phyloP scores from a whole-genome alignment of 1,140 invertebrate genomes.

The Zelostemma sp. region DNA sequence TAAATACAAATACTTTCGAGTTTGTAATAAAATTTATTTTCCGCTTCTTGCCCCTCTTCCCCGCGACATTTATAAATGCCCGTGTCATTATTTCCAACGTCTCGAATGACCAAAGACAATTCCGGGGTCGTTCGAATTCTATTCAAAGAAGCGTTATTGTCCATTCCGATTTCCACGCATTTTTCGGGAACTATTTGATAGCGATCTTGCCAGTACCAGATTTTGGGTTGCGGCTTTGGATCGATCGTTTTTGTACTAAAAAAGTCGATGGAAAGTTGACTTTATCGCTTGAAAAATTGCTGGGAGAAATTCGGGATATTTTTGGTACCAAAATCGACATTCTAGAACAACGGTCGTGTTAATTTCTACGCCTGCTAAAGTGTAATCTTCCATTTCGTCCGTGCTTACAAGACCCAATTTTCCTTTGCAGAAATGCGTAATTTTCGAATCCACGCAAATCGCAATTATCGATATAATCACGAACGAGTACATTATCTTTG shows the following conservation, averaged over 20 bases:
- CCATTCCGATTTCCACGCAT: slow-evolving; percentile 69
- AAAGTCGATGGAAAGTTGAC: slow-evolving; percentile 5
- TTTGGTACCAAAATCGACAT: slow-evolving; percentile 68
- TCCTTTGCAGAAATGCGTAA: slow-evolving; percentile 63
- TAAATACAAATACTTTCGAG: slow-evolving; percentile 62
- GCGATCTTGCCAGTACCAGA: slow-evolving; percentile 70
- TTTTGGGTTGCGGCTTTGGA: slow-evolving; percentile 59
- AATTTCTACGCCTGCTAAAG: slow-evolving; percentile 63
- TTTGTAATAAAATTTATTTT: slow-evolving; percentile 70
- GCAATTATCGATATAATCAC: too few species aligned
- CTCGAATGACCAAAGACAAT: slow-evolving; percentile 65
- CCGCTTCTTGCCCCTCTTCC: slow-evolving; percentile 61
- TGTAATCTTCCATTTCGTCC: slow-evolving; percentile 66
- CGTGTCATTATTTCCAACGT: slow-evolving; percentile 58
- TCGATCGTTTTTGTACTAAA: slow-evolving; percentile 51
- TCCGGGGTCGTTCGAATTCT: slow-evolving; percentile 62
- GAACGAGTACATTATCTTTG: too few species aligned
- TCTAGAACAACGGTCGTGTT: slow-evolving; percentile 63
- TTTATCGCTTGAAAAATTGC: slow-evolving; percentile 15
- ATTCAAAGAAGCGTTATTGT: slow-evolving; percentile 65
- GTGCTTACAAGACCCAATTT: slow-evolving; percentile 61
- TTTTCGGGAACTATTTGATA: slow-evolving; percentile 47
- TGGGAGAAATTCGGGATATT: too few species aligned
- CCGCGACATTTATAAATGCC: slow-evolving; percentile 71
- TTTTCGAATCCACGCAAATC: neutral